Conservation (phyloP, 1,140 invertebrate species). For the Leptestheria dahalacensis region DNA sequence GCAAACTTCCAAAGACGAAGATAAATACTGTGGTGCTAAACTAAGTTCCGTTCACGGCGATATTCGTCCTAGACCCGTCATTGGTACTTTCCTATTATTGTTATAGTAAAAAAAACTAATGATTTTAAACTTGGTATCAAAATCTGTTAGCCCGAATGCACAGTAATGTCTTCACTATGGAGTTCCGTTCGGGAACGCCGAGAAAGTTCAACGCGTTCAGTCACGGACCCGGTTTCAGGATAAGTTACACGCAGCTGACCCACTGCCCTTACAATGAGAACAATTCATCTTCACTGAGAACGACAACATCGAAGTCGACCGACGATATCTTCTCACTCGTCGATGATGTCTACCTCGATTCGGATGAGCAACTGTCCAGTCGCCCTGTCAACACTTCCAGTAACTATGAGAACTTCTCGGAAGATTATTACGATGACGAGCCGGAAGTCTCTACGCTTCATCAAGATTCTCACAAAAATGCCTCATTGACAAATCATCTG, state of each 20-base stretch:
- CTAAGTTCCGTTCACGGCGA: conserved; percentile 10
- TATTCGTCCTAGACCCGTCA: neutral
- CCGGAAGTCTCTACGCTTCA: neutral
- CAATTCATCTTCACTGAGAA: neutral
- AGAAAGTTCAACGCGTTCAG: conserved; percentile 6
- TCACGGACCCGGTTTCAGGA: conserved; percentile 12
- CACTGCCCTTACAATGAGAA: neutral
- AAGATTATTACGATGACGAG: neutral
- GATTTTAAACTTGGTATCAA: neutral
- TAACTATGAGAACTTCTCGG: neutral
- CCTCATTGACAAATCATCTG: neutral
- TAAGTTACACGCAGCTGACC: conserved; percentile 1
- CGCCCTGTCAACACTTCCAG: neutral
- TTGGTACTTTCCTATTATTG: no score
- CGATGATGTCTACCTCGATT: neutral
- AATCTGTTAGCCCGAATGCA: conserved; percentile 6
- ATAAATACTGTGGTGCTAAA: conserved; percentile 9
- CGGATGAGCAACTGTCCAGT: neutral
- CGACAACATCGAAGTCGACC: neutral
- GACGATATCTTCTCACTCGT: neutral
- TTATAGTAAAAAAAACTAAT: neutral
- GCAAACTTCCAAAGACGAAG: neutral
- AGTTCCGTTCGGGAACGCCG: conserved; percentile 8
- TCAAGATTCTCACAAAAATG: neutral
- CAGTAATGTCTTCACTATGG: neutral